Percentiles rank a stretch among this genome's conserved stretches.
phyloP scores from a whole-genome alignment of 2,113 vertebrate species.

The Melanocharis versteri region DNA sequence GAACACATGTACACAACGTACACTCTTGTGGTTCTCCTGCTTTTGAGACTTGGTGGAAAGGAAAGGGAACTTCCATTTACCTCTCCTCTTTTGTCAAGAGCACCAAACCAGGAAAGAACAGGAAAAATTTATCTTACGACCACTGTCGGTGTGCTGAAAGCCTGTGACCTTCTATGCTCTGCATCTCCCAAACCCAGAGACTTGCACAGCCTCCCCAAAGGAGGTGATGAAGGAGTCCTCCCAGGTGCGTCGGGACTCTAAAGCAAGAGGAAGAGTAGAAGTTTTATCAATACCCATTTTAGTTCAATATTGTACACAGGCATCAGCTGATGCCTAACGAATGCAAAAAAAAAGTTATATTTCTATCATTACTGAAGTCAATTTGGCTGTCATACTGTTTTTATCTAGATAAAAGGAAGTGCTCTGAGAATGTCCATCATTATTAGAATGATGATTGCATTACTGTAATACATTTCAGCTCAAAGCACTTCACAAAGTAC shows the following conservation, averaged over 20 bases:
- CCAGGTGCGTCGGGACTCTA: neutral
- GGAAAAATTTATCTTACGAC: neutral
- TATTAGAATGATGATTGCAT: neutral
- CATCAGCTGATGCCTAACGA: neutral
- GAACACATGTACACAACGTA: neutral
- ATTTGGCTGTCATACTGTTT: neutral
- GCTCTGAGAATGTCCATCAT: neutral
- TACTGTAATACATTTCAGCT: neutral
- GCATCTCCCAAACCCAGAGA: neutral
- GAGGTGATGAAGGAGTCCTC: neutral
- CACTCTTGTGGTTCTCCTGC: neutral
- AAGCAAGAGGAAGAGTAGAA: neutral
- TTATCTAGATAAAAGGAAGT: neutral
- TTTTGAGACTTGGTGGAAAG: neutral
- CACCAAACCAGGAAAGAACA: neutral
- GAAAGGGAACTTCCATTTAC: neutral
- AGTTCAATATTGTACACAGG: neutral
- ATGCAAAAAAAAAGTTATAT: neutral
- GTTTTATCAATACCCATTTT: neutral
- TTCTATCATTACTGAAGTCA: neutral
- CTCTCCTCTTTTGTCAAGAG: neutral
- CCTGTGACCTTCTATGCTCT: neutral
- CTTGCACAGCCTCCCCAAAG: neutral
- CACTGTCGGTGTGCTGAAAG: neutral
- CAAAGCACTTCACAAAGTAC: neutral